A percentile compares a stretch with the other conserved stretches of the same genome.
Conservation (phyloP, 2,888 invertebrate genomes). For the Lamellibrachia satsuma region DNA sequence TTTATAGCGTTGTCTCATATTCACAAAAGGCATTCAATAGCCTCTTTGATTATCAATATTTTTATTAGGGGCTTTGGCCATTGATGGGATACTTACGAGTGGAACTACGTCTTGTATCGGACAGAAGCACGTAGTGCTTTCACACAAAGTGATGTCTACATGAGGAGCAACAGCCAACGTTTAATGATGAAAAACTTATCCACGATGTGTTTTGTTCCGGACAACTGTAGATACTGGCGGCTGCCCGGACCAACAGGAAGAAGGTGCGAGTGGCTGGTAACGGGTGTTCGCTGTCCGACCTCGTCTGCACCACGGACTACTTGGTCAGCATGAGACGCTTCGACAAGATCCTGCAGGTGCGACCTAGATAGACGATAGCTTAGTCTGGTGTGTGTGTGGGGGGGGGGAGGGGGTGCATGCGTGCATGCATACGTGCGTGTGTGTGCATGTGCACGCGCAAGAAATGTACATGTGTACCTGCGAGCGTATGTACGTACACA, state of each 20-base stretch:
- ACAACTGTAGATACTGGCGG: slow-evolving; percentile 50
- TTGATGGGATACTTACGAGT: too few relatives aligned
- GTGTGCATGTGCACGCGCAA: neutral
- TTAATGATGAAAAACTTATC: neutral
- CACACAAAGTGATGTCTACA: too few relatives aligned
- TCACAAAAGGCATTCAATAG: too few relatives aligned
- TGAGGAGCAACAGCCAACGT: neutral
- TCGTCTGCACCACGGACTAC: slow-evolving; percentile 60
- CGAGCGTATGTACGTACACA: neutral
- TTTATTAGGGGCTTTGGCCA: too few relatives aligned
- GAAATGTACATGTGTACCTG: too few relatives aligned
- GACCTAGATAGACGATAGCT: neutral
- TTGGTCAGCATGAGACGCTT: slow-evolving; percentile 57
- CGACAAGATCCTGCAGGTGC: slow-evolving; percentile 55
- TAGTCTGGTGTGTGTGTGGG: neutral
- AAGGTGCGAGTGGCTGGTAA: slow-evolving; percentile 60
- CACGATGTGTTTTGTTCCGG: neutral
- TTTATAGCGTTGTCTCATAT: too few relatives aligned
- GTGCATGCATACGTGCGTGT: neutral
- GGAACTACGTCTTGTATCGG: too few relatives aligned
- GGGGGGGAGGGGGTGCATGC: too few relatives aligned
- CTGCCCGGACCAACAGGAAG: slow-evolving; percentile 52
- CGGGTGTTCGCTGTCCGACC: slow-evolving; percentile 63
- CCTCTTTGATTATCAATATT: too few relatives aligned
- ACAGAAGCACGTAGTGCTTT: too few relatives aligned